Evolutionary conservation across 2,113 vertebrate species (phyloP).

Genomic region (Zapornia atra): DNA sequence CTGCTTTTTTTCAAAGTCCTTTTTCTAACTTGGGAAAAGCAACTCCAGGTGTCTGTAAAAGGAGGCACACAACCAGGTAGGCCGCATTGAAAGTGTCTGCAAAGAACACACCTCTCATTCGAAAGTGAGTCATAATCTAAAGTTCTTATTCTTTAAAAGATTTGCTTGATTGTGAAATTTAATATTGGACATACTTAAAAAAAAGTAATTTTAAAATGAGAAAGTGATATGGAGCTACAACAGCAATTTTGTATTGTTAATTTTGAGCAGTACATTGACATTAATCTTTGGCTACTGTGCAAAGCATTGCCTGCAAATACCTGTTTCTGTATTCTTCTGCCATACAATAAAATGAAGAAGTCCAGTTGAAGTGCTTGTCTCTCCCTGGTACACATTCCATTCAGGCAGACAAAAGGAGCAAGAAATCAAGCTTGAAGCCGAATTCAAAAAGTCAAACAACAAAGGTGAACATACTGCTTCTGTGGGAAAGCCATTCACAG

Average conservation of each 20-base stretch:
- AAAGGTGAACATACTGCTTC: not conserved
- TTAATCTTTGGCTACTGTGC: not conserved
- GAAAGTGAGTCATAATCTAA: not conserved
- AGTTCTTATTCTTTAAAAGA: not conserved
- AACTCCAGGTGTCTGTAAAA: not conserved
- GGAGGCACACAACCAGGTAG: not conserved
- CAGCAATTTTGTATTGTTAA: not conserved
- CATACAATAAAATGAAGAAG: not conserved
- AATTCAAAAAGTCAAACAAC: conserved; percentile 30
- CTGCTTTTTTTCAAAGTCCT: not conserved
- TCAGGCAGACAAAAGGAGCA: not conserved
- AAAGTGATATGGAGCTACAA: not conserved
- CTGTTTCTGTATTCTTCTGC: not conserved
- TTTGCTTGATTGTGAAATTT: not conserved
- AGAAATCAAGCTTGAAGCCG: conserved; percentile 11
- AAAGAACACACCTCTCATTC: not conserved
- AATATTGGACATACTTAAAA: not conserved
- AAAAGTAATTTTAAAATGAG: not conserved
- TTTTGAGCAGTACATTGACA: not conserved
- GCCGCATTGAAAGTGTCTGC: not conserved
- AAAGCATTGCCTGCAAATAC: not conserved
- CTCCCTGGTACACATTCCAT: not conserved
- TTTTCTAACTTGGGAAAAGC: not conserved
- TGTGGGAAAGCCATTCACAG: not conserved
- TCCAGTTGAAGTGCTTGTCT: not conserved